A percentile compares a stretch with the other conserved stretches of the same genome.
Evolutionary conservation across 2,888 invertebrate genomes (phyloP).

Genomic region (Epinotia ramella): DNA sequence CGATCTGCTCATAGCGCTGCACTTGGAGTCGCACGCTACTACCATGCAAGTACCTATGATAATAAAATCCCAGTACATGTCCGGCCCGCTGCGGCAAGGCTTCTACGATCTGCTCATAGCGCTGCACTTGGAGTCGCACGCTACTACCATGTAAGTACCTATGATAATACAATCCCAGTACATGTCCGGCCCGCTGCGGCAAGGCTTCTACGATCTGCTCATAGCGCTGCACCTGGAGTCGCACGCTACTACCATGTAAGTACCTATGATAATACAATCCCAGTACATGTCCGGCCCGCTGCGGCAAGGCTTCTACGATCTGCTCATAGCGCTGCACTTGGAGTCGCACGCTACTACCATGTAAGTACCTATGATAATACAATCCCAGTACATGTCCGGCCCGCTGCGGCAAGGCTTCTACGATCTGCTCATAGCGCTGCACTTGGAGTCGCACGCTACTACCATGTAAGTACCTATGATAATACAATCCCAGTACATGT

Average conservation of each 20-base stretch:
- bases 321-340: slow-evolving; percentile 97
- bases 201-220: slow-evolving; percentile 98
- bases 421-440: slow-evolving; percentile 97
- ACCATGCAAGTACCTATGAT: slow-evolving; percentile 90
- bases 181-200: slow-evolving; percentile 97
- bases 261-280: slow-evolving; percentile 88
- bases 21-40: slow-evolving; percentile 98
- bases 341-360: slow-evolving; percentile 98
- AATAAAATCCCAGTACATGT: slow-evolving; percentile 99
- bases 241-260: slow-evolving; percentile 96
- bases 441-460: slow-evolving; percentile 98
- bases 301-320: slow-evolving; percentile 97
- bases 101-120: slow-evolving; percentile 99
- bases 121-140: slow-evolving; percentile 97
- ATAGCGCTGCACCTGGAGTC: slow-evolving; percentile 98
- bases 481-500: slow-evolving; percentile 98
- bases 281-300: slow-evolving; percentile 99
- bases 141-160: slow-evolving; percentile 93
- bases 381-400: slow-evolving; percentile 98
- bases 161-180: slow-evolving; percentile 96
- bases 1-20: slow-evolving; percentile 97
- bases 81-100: slow-evolving; percentile 97
- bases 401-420: slow-evolving; percentile 98
- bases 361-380: slow-evolving; percentile 86
- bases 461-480: slow-evolving; percentile 90